A percentile compares a stretch with the other conserved stretches of the same genome.
Evolutionary conservation across 1,140 invertebrate genomes (phyloP).

Genomic region (Panulirus ornatus): DNA sequence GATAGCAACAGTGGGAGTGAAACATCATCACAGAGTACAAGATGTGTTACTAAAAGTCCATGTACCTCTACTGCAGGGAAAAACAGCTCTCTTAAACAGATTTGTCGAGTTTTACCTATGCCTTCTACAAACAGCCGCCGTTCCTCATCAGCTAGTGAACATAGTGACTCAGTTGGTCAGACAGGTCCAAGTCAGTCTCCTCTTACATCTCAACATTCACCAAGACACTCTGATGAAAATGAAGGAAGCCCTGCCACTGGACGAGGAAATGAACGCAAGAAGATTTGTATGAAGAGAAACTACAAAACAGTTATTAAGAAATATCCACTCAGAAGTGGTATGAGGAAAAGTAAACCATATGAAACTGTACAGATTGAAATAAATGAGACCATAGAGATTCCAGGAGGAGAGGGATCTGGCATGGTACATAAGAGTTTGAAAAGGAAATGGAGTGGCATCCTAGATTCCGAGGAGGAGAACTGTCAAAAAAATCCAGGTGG

Average conservation of each 20-base stretch:
- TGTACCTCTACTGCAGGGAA: constrained; percentile 40
- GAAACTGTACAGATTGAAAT: constrained; percentile 75
- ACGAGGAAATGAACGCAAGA: constrained; percentile 58
- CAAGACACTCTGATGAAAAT: constrained; percentile 45
- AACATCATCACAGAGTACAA: constrained; percentile 40
- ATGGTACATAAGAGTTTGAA: constrained; percentile 72
- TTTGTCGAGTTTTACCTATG: constrained; percentile 75
- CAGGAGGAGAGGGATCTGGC: constrained; percentile 60
- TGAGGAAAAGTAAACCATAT: constrained; percentile 74
- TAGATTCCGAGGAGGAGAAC: constrained; percentile 65
- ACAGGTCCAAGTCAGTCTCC: constrained; percentile 36
- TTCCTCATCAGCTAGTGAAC: constrained; percentile 68
- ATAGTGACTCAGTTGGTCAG: constrained; percentile 59
- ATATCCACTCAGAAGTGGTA: constrained; percentile 73
- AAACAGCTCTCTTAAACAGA: constrained; percentile 63
- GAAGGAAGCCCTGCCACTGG: constrained; percentile 4
- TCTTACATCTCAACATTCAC: constrained; percentile 30
- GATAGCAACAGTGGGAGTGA: constrained; percentile 65
- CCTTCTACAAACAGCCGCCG: constrained; percentile 68
- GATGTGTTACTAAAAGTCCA: constrained; percentile 22
- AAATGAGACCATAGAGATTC: constrained; percentile 75
- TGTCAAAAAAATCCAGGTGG: constrained; percentile 47
- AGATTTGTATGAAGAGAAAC: constrained; percentile 75
- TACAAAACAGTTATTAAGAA: constrained; percentile 75
- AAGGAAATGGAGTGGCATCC: constrained; percentile 74